phyloP scores from a whole-genome alignment of 2,113 vertebrate species.

The Fukomys damarensis region DNA sequence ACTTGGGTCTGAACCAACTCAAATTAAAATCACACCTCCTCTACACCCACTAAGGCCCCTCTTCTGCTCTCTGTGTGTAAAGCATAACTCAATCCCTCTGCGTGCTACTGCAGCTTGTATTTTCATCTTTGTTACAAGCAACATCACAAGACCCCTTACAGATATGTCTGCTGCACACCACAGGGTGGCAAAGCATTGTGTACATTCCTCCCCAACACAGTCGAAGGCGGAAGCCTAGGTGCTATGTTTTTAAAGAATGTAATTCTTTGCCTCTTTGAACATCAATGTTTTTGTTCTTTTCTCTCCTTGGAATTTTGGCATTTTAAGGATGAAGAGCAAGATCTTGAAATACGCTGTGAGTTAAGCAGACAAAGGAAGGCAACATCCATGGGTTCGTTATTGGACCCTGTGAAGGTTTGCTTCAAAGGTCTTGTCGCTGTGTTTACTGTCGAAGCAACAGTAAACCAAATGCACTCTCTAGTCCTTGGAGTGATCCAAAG shows the following conservation, averaged over 20 bases:
- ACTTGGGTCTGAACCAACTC: not conserved
- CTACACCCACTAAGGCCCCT: not conserved
- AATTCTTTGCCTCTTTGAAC: not conserved
- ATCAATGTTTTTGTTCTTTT: not conserved
- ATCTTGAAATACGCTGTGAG: not conserved
- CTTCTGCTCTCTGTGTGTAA: not conserved
- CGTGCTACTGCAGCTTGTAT: accelerated
- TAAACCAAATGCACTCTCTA: not conserved
- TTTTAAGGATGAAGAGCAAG: not conserved
- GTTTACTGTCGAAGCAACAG: not conserved
- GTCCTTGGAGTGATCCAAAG: not conserved
- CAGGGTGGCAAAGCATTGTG: not conserved
- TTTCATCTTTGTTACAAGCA: too few species aligned
- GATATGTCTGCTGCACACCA: not conserved
- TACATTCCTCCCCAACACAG: accelerated
- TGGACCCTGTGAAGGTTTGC: not conserved
- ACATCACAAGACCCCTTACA: accelerated
- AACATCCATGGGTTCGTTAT: accelerated
- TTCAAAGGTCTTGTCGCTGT: not conserved
- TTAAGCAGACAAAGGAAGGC: not conserved
- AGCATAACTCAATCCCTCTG: not conserved
- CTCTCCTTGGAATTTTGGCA: not conserved
- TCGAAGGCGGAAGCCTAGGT: not conserved
- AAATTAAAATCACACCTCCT: not conserved
- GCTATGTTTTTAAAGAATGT: not conserved